phyloP scores from a whole-genome alignment of 2,888 invertebrate species.

The Acanthopleura granulata region DNA sequence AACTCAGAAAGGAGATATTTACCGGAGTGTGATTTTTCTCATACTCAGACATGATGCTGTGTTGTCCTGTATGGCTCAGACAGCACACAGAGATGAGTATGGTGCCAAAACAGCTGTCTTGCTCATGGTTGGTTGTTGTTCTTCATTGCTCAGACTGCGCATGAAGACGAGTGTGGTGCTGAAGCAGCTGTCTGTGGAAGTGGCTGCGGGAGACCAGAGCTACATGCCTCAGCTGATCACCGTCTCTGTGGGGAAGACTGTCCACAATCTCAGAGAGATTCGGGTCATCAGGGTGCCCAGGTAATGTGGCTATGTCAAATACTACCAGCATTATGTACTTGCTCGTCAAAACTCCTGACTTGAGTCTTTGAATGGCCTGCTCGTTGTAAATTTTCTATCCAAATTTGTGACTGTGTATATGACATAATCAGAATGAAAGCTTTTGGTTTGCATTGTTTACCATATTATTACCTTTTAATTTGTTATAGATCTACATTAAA shows the following conservation, averaged over 20 bases:
- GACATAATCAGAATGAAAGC: too few relatives aligned
- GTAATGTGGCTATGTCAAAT: slow-evolving; percentile 32
- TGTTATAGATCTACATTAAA: too few relatives aligned
- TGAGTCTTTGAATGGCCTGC: too few relatives aligned
- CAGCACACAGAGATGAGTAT: slow-evolving; percentile 59
- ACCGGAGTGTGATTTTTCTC: too few relatives aligned
- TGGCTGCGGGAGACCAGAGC: slow-evolving; percentile 65
- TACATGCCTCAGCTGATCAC: slow-evolving; percentile 66
- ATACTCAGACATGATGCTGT: neutral
- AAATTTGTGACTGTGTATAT: too few relatives aligned
- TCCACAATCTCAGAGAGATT: slow-evolving; percentile 54
- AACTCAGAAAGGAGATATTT: too few relatives aligned
- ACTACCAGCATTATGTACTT: too few relatives aligned
- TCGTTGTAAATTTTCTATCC: too few relatives aligned
- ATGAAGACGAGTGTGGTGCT: slow-evolving; percentile 64
- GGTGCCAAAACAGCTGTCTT: slow-evolving; percentile 61
- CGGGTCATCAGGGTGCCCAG: slow-evolving; percentile 61
- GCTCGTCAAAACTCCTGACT: too few relatives aligned
- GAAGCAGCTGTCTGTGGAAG: slow-evolving; percentile 60
- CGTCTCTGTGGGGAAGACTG: slow-evolving; percentile 59
- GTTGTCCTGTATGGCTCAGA: slow-evolving; percentile 40
- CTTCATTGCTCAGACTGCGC: slow-evolving; percentile 40
- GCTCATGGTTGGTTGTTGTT: neutral
- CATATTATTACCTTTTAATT: too few relatives aligned
- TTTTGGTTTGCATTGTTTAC: too few relatives aligned